A percentile compares a stretch with the other conserved stretches of the same genome.
phyloP scores from a whole-genome alignment of 1,140 invertebrate genomes.

The Luehdorfia chinensis region DNA sequence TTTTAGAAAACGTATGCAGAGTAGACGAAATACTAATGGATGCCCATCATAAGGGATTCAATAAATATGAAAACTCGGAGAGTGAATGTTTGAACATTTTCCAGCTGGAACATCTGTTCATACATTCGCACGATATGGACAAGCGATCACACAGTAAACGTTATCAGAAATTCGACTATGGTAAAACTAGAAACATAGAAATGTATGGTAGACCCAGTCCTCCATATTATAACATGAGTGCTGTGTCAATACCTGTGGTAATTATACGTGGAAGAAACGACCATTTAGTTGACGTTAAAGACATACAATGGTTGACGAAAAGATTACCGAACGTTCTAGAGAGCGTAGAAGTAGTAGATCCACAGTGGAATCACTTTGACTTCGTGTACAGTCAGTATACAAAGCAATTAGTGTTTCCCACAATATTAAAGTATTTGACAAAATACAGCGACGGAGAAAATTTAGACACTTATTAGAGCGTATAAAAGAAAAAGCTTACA shows the following conservation, averaged over 20 bases:
- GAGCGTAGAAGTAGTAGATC: conserved; percentile 34
- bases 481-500: too few species aligned
- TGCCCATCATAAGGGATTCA: conserved; percentile 38
- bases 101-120: conserved; percentile 85
- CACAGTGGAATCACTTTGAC: conserved; percentile 59
- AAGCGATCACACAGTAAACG: conserved; percentile 54
- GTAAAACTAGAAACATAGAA: conserved; percentile 62
- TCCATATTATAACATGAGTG: conserved; percentile 74
- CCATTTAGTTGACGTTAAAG: conserved; percentile 43
- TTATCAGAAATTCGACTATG: conserved; percentile 78
- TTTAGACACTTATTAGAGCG: too few species aligned
- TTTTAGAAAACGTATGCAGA: conserved; percentile 27
- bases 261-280: conserved; percentile 54
- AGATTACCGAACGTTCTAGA: conserved; percentile 48
- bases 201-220: conserved; percentile 70
- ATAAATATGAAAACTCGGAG: conserved; percentile 33
- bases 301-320: conserved; percentile 42
- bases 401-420: conserved; percentile 42
- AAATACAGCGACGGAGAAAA: too few species aligned
- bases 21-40: conserved; percentile 22
- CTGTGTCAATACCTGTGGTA: conserved; percentile 66
- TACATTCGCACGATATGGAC: conserved; percentile 81
- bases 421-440: conserved; percentile 46
- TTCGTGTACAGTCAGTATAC: conserved; percentile 41
- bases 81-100: conserved; percentile 77